Evolutionary conservation across 2,888 invertebrate species (phyloP).

Genomic region (Ptychoptera contaminata): DNA sequence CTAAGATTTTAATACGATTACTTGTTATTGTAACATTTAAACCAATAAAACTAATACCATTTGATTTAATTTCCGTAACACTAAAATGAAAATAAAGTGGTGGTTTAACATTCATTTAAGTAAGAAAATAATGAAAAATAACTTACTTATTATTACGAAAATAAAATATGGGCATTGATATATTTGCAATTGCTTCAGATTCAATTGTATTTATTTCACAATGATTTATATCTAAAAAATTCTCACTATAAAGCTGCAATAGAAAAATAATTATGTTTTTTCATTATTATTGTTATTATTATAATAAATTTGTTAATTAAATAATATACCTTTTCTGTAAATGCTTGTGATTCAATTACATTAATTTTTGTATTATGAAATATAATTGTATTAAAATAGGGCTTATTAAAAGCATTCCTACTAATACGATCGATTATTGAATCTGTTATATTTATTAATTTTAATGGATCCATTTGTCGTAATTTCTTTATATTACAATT

Average conservation of each 20-base stretch:
- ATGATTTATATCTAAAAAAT: neutral
- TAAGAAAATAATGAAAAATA: too few species aligned
- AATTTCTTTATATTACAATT: slow-evolving; percentile 20
- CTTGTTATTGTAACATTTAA: slow-evolving; percentile 20
- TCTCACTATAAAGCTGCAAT: neutral
- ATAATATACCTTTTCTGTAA: slow-evolving; percentile 24
- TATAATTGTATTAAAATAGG: slow-evolving; percentile 21
- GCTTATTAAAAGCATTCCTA: slow-evolving; percentile 25
- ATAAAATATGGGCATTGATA: neutral
- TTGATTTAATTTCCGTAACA: slow-evolving; percentile 21
- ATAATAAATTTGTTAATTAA: neutral
- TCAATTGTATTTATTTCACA: neutral
- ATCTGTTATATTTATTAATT: slow-evolving; percentile 21
- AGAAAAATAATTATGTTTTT: too few species aligned
- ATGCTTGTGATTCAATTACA: slow-evolving; percentile 21
- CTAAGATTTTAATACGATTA: slow-evolving; percentile 21
- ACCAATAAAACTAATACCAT: slow-evolving; percentile 23
- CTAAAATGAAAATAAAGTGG: slow-evolving; percentile 14
- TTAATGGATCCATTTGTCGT: slow-evolving; percentile 22
- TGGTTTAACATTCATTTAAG: too few species aligned
- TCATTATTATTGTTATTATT: neutral
- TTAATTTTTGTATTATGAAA: slow-evolving; percentile 24
- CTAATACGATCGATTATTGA: slow-evolving; percentile 22
- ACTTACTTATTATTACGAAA: neutral
- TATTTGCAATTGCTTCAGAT: neutral